phyloP scores from a whole-genome alignment of 2,113 vertebrate species.

The Okapia johnstoni region DNA sequence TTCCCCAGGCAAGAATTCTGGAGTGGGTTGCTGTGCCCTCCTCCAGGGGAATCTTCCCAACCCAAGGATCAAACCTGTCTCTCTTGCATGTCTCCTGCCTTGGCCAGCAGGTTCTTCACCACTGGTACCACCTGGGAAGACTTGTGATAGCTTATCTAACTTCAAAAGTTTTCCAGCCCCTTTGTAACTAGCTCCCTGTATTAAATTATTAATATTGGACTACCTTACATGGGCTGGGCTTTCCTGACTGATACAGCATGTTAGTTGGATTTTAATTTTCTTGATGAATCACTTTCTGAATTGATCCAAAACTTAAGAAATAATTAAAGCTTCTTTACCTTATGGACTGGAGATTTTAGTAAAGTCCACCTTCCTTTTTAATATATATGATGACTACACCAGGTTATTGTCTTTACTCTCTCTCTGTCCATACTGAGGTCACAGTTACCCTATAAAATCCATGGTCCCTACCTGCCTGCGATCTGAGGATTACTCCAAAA shows the following conservation, averaged over 20 bases:
- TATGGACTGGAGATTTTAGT: neutral
- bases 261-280: neutral
- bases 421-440: neutral
- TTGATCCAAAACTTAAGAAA: neutral
- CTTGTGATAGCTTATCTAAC: neutral
- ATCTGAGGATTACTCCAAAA: neutral
- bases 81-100: neutral
- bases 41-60: fast-evolving
- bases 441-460: neutral
- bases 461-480: neutral
- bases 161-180: neutral
- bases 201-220: neutral
- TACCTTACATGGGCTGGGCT: neutral
- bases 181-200: neutral
- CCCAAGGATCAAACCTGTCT: neutral
- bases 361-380: neutral
- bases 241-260: neutral
- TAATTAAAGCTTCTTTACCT: neutral
- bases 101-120: neutral
- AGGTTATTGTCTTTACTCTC: neutral
- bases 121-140: neutral
- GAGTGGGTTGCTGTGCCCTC: neutral
- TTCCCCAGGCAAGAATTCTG: neutral
- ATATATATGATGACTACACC: neutral
- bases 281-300: neutral